A percentile compares a stretch with the other conserved stretches of the same genome.
phyloP scores from a whole-genome alignment of 2,113 vertebrate species.

The Puffinus mauretanicus region DNA sequence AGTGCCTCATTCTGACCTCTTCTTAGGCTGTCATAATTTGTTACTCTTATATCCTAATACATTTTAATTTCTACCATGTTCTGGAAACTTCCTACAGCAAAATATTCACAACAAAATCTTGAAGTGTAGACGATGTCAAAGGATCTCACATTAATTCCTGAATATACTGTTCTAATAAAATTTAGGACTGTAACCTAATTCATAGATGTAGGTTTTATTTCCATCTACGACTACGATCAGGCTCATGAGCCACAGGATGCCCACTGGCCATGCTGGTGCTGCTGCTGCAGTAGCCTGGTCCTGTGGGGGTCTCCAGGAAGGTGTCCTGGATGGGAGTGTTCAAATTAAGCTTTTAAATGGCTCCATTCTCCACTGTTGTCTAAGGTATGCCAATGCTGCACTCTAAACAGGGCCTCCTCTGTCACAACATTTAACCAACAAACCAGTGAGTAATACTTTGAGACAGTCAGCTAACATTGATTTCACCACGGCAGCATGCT shows the following conservation, averaged over 20 bases:
- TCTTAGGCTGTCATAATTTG: slow-evolving; percentile 33
- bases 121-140: background rate
- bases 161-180: background rate
- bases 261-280: background rate
- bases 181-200: background rate
- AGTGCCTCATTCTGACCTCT: slow-evolving; percentile 34
- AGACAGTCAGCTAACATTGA: background rate
- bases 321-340: background rate
- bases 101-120: background rate
- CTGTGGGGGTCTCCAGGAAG: background rate
- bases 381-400: background rate
- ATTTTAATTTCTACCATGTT: slow-evolving; percentile 22
- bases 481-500: background rate
- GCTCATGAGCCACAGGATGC: background rate
- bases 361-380: background rate
- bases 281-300: background rate
- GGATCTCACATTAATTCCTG: background rate
- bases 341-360: background rate
- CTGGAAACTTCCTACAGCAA: background rate
- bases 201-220: background rate
- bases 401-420: background rate
- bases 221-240: background rate
- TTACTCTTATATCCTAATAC: background rate
- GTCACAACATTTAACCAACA: background rate
- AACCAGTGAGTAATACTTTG: background rate